Evolutionary conservation across 2,888 invertebrate genomes (phyloP).

Genomic region (Lapara coniferarum): DNA sequence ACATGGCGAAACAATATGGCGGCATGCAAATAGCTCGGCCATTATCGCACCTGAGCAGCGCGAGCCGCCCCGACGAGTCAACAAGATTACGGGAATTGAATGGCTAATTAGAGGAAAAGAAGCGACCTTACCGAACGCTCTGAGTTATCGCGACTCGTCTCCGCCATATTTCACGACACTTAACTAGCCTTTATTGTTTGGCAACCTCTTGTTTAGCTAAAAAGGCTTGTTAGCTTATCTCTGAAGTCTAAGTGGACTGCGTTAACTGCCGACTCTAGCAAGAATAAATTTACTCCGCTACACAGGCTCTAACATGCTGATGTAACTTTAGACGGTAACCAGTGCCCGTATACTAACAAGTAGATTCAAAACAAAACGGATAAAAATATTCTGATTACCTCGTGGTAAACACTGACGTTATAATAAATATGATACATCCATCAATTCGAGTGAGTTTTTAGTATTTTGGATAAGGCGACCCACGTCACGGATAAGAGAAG

Average conservation of each 20-base stretch:
- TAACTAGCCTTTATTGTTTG: constrained; percentile 78
- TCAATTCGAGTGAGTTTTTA: constrained; percentile 51
- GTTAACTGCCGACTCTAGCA: constrained; percentile 71
- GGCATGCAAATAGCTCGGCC: constrained; percentile 83
- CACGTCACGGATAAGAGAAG: constrained; percentile 54
- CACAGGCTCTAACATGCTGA: constrained; percentile 57
- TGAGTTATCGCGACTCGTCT: constrained; percentile 78
- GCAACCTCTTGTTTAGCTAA: constrained; percentile 78
- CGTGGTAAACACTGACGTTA: not conserved
- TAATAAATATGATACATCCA: constrained; percentile 38
- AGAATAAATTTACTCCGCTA: constrained; percentile 65
- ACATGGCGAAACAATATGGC: constrained; percentile 82
- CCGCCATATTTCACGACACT: constrained; percentile 79
- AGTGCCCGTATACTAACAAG: not conserved
- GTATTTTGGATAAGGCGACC: constrained; percentile 44
- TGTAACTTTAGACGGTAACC: constrained; percentile 34
- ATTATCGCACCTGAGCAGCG: constrained; percentile 83
- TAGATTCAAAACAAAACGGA: not conserved
- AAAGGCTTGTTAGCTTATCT: constrained; percentile 81
- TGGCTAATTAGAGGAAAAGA: constrained; percentile 83
- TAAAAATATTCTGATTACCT: not conserved
- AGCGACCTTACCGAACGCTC: constrained; percentile 66
- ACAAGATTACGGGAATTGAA: constrained; percentile 84
- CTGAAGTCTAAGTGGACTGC: constrained; percentile 73
- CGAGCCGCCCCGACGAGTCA: constrained; percentile 75